Conservation (phyloP, 2,113 vertebrate genomes). For the Cebus imitator region DNA sequence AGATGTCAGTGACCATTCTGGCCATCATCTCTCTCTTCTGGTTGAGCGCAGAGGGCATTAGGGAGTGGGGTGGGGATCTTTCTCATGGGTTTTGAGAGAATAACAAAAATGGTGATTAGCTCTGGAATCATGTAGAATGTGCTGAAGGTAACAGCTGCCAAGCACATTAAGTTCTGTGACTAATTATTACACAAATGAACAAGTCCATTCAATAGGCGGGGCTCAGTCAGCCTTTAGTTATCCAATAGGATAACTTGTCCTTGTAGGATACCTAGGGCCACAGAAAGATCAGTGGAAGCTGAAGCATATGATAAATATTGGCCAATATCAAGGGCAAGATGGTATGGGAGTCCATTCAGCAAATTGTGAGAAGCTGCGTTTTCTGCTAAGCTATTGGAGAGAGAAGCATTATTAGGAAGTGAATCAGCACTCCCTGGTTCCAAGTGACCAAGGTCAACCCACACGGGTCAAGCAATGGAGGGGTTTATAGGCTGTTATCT, state of each 20-base stretch:
- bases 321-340: neutral
- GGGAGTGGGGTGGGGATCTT: neutral
- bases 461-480: neutral
- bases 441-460: neutral
- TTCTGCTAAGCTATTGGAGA: neutral
- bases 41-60: neutral
- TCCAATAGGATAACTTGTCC: too few species aligned
- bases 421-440: neutral
- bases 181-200: neutral
- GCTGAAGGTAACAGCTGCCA: neutral
- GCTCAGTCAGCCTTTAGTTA: neutral
- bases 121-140: neutral
- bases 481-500: neutral
- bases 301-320: neutral
- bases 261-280: too few species aligned
- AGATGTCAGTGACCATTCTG: neutral
- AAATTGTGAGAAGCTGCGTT: neutral
- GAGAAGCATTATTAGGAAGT: neutral
- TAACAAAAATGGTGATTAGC: neutral
- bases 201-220: neutral
- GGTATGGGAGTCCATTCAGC: neutral
- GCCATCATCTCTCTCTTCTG: neutral
- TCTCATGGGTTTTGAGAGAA: neutral
- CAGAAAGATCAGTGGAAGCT: neutral
- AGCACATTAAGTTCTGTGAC: neutral